A percentile compares a stretch with the other conserved stretches of the same genome.
These are phyloP conservation scores for Chloroclysta siterata DNA, from an alignment of 2,888 invertebrate genomes.

Conservation along the genomic window DNA sequence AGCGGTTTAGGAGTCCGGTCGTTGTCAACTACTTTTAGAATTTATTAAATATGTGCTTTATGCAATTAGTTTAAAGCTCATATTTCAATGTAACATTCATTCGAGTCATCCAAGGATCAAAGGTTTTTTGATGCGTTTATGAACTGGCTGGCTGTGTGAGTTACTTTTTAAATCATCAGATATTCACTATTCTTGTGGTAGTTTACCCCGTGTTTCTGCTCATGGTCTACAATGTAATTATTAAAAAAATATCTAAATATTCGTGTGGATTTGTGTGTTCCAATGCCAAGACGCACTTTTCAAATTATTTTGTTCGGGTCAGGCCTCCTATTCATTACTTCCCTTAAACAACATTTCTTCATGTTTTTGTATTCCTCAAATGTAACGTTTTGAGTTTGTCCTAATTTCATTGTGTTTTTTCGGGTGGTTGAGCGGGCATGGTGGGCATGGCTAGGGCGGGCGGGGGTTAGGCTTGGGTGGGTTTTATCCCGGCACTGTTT, in stretches of 20 bases:
- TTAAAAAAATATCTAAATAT: no score
- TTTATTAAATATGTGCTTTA: background rate
- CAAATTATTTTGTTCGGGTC: background rate
- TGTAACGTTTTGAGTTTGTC: conserved; percentile 47
- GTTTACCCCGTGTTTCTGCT: no score
- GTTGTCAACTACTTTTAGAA: background rate
- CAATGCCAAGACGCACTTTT: background rate
- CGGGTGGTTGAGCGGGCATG: conserved; percentile 43
- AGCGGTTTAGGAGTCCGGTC: background rate
- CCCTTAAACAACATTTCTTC: conserved; percentile 11
- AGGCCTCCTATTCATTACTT: background rate
- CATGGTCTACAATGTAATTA: no score
- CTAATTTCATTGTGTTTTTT: conserved; percentile 57
- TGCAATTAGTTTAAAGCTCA: background rate
- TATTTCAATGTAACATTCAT: background rate
- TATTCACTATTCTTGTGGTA: no score
- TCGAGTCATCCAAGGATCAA: background rate
- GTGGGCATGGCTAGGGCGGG: conserved; percentile 39
- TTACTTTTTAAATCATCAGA: no score
- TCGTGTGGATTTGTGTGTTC: background rate
- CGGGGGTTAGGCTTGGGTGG: conserved; percentile 43
- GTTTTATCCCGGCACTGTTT: conserved; percentile 68
- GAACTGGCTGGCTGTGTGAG: no score
- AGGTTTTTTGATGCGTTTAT: no score
- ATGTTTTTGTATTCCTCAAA: conserved; percentile 31